These are phyloP conservation scores for Linyphia triangularis DNA, from an alignment of 2,888 invertebrate genomes.

Conservation along the genomic window DNA sequence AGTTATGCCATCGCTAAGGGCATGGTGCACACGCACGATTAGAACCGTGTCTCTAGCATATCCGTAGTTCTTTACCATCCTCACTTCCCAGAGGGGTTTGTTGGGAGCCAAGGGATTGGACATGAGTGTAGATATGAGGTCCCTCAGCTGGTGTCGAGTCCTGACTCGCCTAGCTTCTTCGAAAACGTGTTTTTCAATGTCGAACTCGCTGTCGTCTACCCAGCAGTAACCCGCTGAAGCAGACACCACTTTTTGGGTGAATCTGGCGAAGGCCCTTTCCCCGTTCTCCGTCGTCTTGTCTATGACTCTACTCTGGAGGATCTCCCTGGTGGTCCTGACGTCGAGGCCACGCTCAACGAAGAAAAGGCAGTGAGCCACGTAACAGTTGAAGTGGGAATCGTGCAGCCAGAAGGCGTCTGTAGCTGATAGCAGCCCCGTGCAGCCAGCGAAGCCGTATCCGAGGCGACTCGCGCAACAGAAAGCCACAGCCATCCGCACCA, in stretches of 20 bases:
- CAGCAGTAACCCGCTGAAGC: constrained; percentile 81
- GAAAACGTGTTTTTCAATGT: constrained; percentile 82
- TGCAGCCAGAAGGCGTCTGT: constrained; percentile 82
- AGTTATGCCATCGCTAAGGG: constrained; percentile 82
- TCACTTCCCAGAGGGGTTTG: constrained; percentile 82
- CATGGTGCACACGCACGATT: constrained; percentile 82
- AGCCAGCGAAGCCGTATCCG: constrained; percentile 56
- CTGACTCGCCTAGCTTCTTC: constrained; percentile 79
- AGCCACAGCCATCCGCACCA: constrained; percentile 78
- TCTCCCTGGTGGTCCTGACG: constrained; percentile 80
- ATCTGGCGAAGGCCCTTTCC: constrained; percentile 81
- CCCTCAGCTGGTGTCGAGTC: constrained; percentile 80
- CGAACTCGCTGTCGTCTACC: constrained; percentile 81
- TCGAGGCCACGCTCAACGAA: constrained; percentile 81
- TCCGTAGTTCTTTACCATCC: constrained; percentile 81
- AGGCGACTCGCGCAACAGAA: constrained; percentile 77
- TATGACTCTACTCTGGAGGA: constrained; percentile 81
- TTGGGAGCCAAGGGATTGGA: constrained; percentile 80
- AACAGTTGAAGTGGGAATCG: constrained; percentile 78
- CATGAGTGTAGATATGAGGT: constrained; percentile 81
- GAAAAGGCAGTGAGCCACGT: constrained; percentile 81
- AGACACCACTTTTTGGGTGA: constrained; percentile 80
- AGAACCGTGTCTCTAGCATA: constrained; percentile 80
- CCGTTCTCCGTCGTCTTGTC: constrained; percentile 80
- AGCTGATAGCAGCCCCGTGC: constrained; percentile 78